These are phyloP conservation scores for Cremastobaeus sp. DNA, from an alignment of 2,888 invertebrate species.

Conservation along the genomic window DNA sequence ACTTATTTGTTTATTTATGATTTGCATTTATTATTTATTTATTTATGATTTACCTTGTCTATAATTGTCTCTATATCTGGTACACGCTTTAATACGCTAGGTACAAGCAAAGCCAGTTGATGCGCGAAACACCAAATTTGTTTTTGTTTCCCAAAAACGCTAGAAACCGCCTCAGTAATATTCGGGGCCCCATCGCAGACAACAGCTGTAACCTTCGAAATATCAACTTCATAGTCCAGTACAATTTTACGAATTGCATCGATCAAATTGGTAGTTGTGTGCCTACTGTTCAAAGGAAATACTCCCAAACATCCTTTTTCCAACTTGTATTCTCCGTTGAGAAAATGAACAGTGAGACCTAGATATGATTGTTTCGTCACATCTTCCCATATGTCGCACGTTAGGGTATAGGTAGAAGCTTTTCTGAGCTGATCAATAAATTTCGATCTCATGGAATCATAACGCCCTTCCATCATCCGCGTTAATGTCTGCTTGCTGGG, in stretches of 20 bases:
- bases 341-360: conserved; percentile 64
- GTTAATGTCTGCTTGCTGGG: conserved; percentile 57
- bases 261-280: conserved; percentile 52
- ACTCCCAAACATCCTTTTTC: conserved; percentile 40
- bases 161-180: conserved; percentile 5
- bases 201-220: background rate
- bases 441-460: conserved; percentile 29
- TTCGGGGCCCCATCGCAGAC: conserved; percentile 3
- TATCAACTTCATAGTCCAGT: conserved; percentile 17
- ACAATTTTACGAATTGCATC: conserved; percentile 27
- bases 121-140: too few relatives aligned
- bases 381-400: conserved; percentile 66
- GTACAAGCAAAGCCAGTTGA: too few relatives aligned
- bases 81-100: too few relatives aligned
- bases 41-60: too few relatives aligned
- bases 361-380: conserved; percentile 64
- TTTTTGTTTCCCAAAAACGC: background rate
- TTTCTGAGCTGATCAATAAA: conserved; percentile 10
- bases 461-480: conserved; percentile 37
- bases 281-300: conserved; percentile 44
- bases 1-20: background rate
- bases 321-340: conserved; percentile 51
- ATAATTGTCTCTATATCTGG: too few relatives aligned
- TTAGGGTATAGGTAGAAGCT: conserved; percentile 49
- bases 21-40: background rate